Percentiles rank a stretch among this genome's conserved stretches.
phyloP scores from a whole-genome alignment of 1,140 invertebrate species.

The Drosophila tristis region DNA sequence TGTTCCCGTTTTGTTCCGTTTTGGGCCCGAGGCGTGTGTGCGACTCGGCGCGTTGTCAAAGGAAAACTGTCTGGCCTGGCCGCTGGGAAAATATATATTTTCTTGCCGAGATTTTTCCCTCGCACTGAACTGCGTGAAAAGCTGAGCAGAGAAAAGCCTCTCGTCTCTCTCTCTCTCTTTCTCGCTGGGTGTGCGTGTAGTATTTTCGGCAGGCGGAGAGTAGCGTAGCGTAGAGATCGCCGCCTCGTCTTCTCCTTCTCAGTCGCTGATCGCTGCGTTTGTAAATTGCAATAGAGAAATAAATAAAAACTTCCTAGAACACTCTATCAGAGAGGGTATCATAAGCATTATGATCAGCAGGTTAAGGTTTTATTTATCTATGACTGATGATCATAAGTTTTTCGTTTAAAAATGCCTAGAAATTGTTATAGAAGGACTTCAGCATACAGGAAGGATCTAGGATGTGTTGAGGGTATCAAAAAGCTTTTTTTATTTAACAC shows the following conservation, averaged over 20 bases:
- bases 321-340: constrained; percentile 5
- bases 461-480: no score
- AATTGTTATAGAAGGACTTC: no score
- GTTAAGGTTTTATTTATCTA: no score
- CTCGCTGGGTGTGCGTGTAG: constrained; percentile 23
- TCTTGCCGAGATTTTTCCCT: constrained; percentile 63
- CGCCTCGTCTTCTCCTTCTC: constrained; percentile 6
- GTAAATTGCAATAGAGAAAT: constrained; percentile 70
- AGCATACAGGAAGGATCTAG: no score
- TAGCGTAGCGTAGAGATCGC: constrained; percentile 27
- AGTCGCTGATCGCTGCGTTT: constrained; percentile 48
- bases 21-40: constrained; percentile 43
- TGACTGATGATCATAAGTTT: no score
- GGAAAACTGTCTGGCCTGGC: constrained; percentile 68
- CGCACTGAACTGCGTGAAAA: constrained; percentile 44
- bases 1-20: constrained; percentile 14
- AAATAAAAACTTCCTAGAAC: constrained; percentile 47
- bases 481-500: no score
- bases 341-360: no score
- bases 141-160: constrained; percentile 40
- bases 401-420: no score
- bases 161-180: constrained; percentile 19
- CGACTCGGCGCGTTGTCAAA: constrained; percentile 81
- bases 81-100: constrained; percentile 66
- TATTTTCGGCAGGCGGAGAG: constrained; percentile 39